A percentile compares a stretch with the other conserved stretches of the same genome.
These are phyloP conservation scores for Anolis carolinensis DNA, from an alignment of 2,113 vertebrate species.

Conservation along the genomic window DNA sequence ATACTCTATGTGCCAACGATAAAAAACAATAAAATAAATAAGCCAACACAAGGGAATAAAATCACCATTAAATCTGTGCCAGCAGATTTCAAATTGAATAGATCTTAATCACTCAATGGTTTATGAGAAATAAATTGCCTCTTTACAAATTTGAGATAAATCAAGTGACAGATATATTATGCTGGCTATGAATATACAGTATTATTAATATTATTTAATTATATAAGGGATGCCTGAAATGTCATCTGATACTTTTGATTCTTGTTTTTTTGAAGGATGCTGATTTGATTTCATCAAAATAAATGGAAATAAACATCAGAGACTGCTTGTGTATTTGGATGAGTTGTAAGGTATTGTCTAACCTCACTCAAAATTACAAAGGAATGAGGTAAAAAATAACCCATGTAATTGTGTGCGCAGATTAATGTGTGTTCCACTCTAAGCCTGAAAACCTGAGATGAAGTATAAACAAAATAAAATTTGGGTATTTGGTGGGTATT, in stretches of 20 bases:
- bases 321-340: too few species aligned
- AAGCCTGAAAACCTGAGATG: too few species aligned
- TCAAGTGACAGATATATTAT: not conserved
- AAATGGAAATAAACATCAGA: not conserved
- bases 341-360: too few species aligned
- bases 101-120: not conserved
- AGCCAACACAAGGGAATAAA: not conserved
- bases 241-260: not conserved
- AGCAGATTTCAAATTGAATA: not conserved
- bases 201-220: not conserved
- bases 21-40: not conserved
- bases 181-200: not conserved
- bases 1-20: not conserved
- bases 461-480: too few species aligned
- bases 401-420: not conserved
- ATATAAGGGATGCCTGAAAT: not conserved
- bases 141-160: not conserved
- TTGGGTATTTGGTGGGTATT: too few species aligned
- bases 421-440: not conserved
- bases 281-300: not conserved
- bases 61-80: not conserved
- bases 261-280: not conserved
- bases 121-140: not conserved
- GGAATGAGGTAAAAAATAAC: too few species aligned
- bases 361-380: too few species aligned